Percentiles rank a stretch among this genome's conserved stretches.
phyloP scores from a whole-genome alignment of 2,888 invertebrate genomes.

The Willowsia nigromaculata region DNA sequence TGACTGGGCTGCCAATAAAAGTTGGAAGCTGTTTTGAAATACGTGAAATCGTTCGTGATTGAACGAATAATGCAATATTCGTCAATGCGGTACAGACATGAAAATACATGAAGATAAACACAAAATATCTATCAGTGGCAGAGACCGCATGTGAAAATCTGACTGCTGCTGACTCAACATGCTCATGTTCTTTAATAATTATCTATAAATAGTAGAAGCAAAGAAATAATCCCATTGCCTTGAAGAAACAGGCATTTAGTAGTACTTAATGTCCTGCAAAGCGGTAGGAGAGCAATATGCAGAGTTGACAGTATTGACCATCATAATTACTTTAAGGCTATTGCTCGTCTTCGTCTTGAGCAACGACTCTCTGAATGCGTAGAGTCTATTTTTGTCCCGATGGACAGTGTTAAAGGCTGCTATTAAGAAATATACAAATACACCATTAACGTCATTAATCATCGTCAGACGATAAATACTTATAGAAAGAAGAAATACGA shows the following conservation, averaged over 20 bases:
- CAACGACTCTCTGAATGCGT: background rate
- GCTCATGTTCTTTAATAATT: background rate
- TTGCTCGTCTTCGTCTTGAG: background rate
- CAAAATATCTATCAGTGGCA: no score
- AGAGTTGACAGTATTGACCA: background rate
- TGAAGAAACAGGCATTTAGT: background rate
- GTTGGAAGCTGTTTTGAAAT: no score
- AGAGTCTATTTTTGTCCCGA: background rate
- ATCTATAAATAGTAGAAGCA: background rate
- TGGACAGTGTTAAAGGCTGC: background rate
- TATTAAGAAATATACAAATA: no score
- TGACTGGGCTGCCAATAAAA: no score
- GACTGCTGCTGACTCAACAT: background rate
- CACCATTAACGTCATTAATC: constrained; percentile 27
- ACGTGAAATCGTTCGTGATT: no score
- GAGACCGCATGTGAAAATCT: no score
- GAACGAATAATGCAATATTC: no score
- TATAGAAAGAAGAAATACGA: background rate
- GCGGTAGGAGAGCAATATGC: background rate
- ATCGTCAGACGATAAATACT: background rate
- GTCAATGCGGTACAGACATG: no score
- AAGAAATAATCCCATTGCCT: background rate
- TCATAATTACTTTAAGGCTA: background rate
- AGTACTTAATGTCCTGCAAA: background rate
- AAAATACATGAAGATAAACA: no score